Base-by-base conservation (phyloP, 2,888 invertebrate species). In the Lycocerus yunnanus region DNA sequence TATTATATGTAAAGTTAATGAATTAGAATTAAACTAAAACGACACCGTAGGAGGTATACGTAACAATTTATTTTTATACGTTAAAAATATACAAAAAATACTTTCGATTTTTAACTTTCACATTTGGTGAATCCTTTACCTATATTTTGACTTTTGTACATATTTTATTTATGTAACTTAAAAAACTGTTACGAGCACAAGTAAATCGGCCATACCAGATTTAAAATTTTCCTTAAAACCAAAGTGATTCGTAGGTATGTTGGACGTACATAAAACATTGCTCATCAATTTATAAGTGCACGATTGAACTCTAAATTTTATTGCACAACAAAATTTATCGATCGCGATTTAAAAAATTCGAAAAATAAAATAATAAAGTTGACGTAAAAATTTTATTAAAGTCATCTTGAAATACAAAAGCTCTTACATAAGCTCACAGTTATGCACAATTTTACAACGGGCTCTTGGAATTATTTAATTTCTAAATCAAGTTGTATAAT, bases 71-170 rank as follows among this genome's bases (percentile, higher is more conserved):
- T n/a, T n/a, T n/a, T n/a, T n/a, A n/a, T 66, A 66, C n/a, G n/a
- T 43, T 43, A 43, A 43, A 43, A 43, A 43, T n/a, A n/a, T 43
- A 71, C 59, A 66, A 71, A 66, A 15, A 21, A 67, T 71, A 67
- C 71, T 71, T 71, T 71, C 71, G 71, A 66, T 67, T 71, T 69
- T 66, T 27, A 71, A 59, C 71, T 71, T 71, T 71, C 67, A 67
- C 71, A 66, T 71, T 71, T 67, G 24, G 67, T 43, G 58, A 15
- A 67, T 67, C 71, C 66, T 71, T 61, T 61, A 67, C 67, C 71
- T 71, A 67, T 66, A 71, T 71, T 60, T 60, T 16, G 16, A 60
- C 16, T 60, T 60, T 43, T 43, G 43, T 8, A 43, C 43, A 43
- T 43, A 43, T 43, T 43, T 43, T 43, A 43, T 43, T 43, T 43